phyloP scores from a whole-genome alignment of 1,140 invertebrate species.

The Centruroides sculpturatus region DNA sequence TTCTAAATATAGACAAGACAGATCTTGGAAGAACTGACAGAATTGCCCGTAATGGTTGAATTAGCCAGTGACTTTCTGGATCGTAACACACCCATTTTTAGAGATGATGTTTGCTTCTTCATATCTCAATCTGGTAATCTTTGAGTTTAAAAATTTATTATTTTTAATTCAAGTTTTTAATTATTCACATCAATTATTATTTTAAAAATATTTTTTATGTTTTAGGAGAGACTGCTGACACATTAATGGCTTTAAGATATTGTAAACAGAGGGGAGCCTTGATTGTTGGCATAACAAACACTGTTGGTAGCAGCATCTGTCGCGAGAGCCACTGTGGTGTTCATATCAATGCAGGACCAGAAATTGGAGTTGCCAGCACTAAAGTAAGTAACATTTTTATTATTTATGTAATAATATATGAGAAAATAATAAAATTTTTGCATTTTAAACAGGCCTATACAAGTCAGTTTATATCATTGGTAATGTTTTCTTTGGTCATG shows the following conservation, averaged over 20 bases:
- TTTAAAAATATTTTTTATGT: too few species aligned
- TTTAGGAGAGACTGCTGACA: slow-evolving; percentile 85
- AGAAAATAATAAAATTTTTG: not conserved
- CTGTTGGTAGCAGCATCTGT: slow-evolving; percentile 98
- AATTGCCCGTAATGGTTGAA: slow-evolving; percentile 97
- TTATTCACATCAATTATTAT: too few species aligned
- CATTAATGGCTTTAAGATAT: slow-evolving; percentile 80
- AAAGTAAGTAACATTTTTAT: slow-evolving; percentile 40
- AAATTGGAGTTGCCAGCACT: slow-evolving; percentile 98
- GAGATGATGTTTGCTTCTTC: slow-evolving; percentile 99
- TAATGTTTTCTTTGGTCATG: slow-evolving; percentile 98
- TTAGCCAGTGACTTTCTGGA: slow-evolving; percentile 97
- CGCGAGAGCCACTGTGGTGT: slow-evolving; percentile 99
- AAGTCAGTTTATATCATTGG: slow-evolving; percentile 95
- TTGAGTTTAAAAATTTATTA: not conserved
- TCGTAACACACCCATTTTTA: slow-evolving; percentile 92
- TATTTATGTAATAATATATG: not conserved
- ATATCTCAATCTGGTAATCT: slow-evolving; percentile 86
- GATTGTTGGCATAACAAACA: slow-evolving; percentile 97
- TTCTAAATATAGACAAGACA: slow-evolving; percentile 54
- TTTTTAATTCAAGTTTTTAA: too few species aligned
- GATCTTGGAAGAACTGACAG: slow-evolving; percentile 92
- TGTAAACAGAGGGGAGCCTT: slow-evolving; percentile 93
- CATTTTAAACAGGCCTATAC: slow-evolving; percentile 62
- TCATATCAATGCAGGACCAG: slow-evolving; percentile 98